Evolutionary conservation across 35 echinoderm and acorn worm genomes (phyloP).

Genomic region (Heliocidaris tuberculata): DNA sequence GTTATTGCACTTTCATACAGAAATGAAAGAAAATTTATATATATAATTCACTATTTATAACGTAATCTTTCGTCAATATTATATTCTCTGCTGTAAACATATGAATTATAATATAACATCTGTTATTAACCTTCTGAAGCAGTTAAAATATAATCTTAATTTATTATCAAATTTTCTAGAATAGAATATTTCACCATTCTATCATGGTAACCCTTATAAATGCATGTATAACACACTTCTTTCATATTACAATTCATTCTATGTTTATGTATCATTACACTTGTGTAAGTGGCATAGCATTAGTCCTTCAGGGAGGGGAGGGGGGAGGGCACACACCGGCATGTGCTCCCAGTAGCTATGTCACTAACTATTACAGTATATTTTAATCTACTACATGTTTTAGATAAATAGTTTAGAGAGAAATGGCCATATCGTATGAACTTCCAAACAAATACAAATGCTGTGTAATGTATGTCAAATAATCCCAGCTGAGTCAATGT

Average conservation of each 20-base stretch:
- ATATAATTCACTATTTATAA: neutral
- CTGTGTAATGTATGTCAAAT: too few relatives aligned
- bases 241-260: neutral
- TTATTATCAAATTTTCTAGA: neutral
- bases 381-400: too few relatives aligned
- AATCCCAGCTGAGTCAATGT: too few relatives aligned
- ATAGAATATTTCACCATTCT: neutral
- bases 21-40: neutral
- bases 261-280: neutral
- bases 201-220: neutral
- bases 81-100: neutral
- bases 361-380: too few relatives aligned
- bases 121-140: too few relatives aligned
- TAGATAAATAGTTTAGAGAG: too few relatives aligned
- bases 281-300: neutral
- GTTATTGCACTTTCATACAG: neutral
- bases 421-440: too few relatives aligned
- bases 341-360: neutral
- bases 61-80: neutral
- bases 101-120: too few relatives aligned
- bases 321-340: neutral
- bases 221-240: neutral
- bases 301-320: neutral
- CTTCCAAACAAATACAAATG: too few relatives aligned
- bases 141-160: too few relatives aligned